phyloP scores from a whole-genome alignment of 1,140 invertebrate species.

The Helicorthomorpha holstii region DNA sequence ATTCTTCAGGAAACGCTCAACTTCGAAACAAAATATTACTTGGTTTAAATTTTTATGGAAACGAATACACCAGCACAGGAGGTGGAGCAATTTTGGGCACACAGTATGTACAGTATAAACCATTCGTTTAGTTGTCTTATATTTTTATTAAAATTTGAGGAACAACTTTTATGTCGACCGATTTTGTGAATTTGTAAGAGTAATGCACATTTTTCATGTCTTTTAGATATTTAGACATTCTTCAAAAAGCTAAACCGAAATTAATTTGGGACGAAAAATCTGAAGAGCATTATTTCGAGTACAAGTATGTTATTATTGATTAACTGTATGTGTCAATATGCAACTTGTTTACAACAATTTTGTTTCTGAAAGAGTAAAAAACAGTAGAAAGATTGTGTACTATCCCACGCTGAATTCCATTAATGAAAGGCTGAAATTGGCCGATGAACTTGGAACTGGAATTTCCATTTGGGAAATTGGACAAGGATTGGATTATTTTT shows the following conservation, averaged over 20 bases:
- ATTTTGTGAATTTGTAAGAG: constrained; percentile 7
- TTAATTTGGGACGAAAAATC: constrained; percentile 56
- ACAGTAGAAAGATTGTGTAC: constrained; percentile 55
- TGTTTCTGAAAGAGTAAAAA: constrained; percentile 35
- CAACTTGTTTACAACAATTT: not conserved
- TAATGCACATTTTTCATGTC: not conserved
- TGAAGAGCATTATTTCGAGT: constrained; percentile 70
- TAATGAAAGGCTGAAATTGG: constrained; percentile 56
- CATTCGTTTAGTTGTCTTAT: too few relatives aligned
- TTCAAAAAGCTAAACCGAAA: constrained; percentile 42
- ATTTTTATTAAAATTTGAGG: constrained; percentile 1
- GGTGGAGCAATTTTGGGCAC: constrained; percentile 57
- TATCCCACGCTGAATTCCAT: constrained; percentile 80
- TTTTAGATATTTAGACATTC: constrained; percentile 27
- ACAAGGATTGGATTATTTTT: constrained; percentile 88
- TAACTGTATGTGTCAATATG: not conserved
- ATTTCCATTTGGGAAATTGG: constrained; percentile 90
- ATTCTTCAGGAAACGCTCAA: constrained; percentile 28
- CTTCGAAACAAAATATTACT: constrained; percentile 61
- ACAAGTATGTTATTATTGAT: constrained; percentile 42
- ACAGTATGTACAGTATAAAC: too few relatives aligned
- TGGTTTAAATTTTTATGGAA: constrained; percentile 87
- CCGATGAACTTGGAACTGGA: constrained; percentile 57
- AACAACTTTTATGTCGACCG: not conserved
- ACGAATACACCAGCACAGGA: constrained; percentile 59